Conservation (phyloP, 2,888 invertebrate genomes). For the Noctuana brunneofusca region DNA sequence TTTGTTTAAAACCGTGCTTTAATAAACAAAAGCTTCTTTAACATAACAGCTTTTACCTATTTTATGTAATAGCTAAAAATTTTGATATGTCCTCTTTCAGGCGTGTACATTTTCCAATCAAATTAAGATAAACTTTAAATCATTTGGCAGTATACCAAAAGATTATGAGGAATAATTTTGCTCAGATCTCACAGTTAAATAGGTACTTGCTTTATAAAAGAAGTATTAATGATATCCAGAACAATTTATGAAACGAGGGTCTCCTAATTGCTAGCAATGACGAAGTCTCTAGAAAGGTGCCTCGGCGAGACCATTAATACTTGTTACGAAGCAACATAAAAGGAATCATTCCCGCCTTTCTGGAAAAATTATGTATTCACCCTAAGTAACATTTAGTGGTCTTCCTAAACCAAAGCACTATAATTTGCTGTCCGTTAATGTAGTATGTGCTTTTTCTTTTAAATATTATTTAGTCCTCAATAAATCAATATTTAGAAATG, state of each 20-base stretch:
- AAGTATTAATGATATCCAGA: conserved; percentile 59
- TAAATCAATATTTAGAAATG: too few relatives aligned
- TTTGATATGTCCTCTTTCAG: not conserved
- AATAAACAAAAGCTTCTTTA: too few relatives aligned
- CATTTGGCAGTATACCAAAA: conserved; percentile 33
- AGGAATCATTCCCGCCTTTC: conserved; percentile 61
- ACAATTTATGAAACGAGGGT: conserved; percentile 62
- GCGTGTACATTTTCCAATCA: conserved; percentile 29
- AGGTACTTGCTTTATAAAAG: conserved; percentile 44
- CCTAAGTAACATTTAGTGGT: conserved; percentile 50
- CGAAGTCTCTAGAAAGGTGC: conserved; percentile 57
- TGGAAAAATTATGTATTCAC: conserved; percentile 69
- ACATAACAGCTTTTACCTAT: too few relatives aligned
- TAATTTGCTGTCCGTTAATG: conserved; percentile 23
- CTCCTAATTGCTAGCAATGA: conserved; percentile 69
- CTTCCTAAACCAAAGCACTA: conserved; percentile 13
- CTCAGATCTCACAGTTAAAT: conserved; percentile 26
- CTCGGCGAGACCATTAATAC: conserved; percentile 62
- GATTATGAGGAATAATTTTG: conserved; percentile 30
- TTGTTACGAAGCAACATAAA: conserved; percentile 69
- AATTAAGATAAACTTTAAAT: conserved; percentile 24
- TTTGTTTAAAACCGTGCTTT: too few relatives aligned
- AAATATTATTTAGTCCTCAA: not conserved
- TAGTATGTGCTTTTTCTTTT: conserved; percentile 12
- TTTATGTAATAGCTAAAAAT: not conserved